Evolutionary conservation across 2,113 vertebrate genomes (phyloP).

Genomic region (Solea senegalensis): DNA sequence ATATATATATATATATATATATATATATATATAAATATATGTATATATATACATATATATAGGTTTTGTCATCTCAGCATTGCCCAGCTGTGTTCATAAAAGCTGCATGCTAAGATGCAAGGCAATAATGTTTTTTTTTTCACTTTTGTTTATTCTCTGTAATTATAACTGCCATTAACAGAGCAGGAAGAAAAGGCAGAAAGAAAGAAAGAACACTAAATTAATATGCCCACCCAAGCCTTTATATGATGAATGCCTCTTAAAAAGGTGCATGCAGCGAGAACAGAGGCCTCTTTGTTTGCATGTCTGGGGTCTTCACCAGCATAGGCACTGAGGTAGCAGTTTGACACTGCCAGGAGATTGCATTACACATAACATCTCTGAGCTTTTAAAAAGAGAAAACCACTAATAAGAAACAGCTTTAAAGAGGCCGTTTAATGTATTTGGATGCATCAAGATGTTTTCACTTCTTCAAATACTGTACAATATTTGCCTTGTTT

Average conservation of each 20-base stretch:
- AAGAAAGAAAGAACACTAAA: conserved; percentile 34
- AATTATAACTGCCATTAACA: background rate
- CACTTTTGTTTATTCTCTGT: conserved; percentile 7
- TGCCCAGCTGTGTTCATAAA: conserved; percentile 10
- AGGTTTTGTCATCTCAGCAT: conserved; percentile 7
- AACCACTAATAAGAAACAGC: conserved; percentile 77
- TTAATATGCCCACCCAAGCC: conserved; percentile 47
- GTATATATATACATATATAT: too few relatives aligned
- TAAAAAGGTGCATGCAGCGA: conserved; percentile 66
- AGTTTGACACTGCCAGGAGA: conserved; percentile 71
- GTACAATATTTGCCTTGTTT: conserved; percentile 5
- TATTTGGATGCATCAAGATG: conserved; percentile 67
- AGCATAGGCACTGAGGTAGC: conserved; percentile 64
- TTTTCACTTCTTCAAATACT: conserved; percentile 57
- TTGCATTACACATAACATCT: conserved; percentile 80
- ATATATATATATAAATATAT: too few relatives aligned
- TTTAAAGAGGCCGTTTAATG: conserved; percentile 63
- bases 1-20: background rate
- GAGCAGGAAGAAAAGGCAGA: background rate
- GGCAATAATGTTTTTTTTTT: background rate
- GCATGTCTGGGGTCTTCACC: conserved; percentile 68
- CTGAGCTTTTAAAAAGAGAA: conserved; percentile 69
- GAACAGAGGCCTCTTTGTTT: conserved; percentile 78
- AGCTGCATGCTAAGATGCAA: conserved; percentile 3
- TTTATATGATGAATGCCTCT: conserved; percentile 61